These are phyloP conservation scores for Pseudonaja textilis DNA, from an alignment of 2,113 vertebrate genomes.

Conservation along the genomic window DNA sequence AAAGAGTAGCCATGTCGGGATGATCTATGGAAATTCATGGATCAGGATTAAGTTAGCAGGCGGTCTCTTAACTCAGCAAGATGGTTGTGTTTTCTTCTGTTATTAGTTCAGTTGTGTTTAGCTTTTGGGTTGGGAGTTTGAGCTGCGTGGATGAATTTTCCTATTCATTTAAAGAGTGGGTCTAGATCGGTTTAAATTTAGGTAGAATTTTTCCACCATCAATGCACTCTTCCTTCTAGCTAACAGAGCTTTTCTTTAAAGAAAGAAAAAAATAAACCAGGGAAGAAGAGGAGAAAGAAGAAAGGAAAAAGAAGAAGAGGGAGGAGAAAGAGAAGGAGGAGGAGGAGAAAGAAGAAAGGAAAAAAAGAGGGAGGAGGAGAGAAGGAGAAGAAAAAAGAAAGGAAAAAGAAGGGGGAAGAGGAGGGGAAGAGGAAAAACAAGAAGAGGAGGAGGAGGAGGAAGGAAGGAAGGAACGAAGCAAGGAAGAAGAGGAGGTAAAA, in stretches of 20 bases:
- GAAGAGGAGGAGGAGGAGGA: accelerated
- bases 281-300: too few relatives aligned
- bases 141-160: too few relatives aligned
- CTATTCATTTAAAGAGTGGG: background rate
- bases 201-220: background rate
- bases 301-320: too few relatives aligned
- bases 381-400: too few relatives aligned
- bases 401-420: too few relatives aligned
- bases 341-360: too few relatives aligned
- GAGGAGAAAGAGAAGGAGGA: too few relatives aligned
- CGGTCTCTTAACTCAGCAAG: background rate
- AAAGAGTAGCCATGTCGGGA: background rate
- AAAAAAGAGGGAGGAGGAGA: too few relatives aligned
- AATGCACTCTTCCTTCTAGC: background rate
- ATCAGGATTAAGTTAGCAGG: background rate
- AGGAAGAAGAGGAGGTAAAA: too few relatives aligned
- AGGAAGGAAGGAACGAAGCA: too few relatives aligned
- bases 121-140: background rate
- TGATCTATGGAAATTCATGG: background rate
- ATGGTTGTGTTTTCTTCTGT: background rate
- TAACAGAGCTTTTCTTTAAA: background rate
- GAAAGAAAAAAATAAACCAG: background rate
- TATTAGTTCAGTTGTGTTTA: background rate
- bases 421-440: too few relatives aligned
- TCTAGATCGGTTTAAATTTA: background rate